Conservation (phyloP, 2,888 invertebrate species). For the Carpatolechia fugitivella region DNA sequence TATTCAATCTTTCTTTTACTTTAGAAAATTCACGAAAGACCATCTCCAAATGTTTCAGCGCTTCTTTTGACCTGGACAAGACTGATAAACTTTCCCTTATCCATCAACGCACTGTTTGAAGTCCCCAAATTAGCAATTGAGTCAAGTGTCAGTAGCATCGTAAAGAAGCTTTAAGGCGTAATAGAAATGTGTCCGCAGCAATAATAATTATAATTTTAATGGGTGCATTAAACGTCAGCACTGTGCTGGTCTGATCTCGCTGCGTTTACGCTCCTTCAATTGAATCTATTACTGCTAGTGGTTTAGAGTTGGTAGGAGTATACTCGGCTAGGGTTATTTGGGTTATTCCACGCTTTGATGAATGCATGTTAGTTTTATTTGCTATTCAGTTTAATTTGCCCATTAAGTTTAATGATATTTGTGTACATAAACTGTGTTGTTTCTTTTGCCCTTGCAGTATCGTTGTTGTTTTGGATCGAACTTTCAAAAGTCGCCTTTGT, state of each 20-base stretch:
- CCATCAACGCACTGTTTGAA: no score
- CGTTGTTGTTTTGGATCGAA: no score
- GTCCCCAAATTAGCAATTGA: conserved; percentile 1
- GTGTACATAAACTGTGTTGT: not conserved
- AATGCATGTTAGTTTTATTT: not conserved
- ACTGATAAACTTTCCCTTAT: no score
- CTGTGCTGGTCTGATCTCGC: not conserved
- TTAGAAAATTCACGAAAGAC: no score
- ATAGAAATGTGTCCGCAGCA: conserved; percentile 4
- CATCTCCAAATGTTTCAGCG: no score
- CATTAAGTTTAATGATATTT: not conserved
- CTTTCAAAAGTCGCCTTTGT: no score
- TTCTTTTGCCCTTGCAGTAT: not conserved
- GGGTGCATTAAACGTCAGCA: not conserved
- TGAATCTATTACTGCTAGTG: not conserved
- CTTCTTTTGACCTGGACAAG: no score
- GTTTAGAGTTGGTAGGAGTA: not conserved
- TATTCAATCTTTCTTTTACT: no score
- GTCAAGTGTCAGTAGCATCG: not conserved
- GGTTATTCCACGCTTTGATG: conserved; percentile 1
- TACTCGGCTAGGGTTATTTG: not conserved
- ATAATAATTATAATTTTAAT: conserved; percentile 6
- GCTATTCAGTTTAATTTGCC: not conserved
- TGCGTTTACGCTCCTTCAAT: not conserved
- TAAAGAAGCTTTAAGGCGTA: not conserved